A percentile compares a stretch with the other conserved stretches of the same genome.
Conservation (phyloP, 2,888 invertebrate genomes). For the Aethes cnicana region DNA sequence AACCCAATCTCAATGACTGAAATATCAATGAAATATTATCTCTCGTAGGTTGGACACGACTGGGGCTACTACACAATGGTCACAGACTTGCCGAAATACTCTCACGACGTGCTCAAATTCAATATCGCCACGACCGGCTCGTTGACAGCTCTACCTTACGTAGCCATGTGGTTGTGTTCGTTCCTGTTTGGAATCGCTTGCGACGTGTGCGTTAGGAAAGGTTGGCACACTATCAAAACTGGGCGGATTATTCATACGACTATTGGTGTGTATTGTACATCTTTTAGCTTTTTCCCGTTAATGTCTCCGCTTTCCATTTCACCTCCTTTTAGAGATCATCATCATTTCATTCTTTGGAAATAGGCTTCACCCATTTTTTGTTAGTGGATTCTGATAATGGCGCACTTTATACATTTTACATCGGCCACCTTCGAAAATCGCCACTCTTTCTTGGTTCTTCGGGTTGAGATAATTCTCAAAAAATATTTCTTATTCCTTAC, state of each 20-base stretch:
- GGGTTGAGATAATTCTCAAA: no score
- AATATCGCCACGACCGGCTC: conserved; percentile 77
- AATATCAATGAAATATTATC: neutral
- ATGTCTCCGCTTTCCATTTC: no score
- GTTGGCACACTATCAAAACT: conserved; percentile 47
- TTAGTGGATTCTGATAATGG: no score
- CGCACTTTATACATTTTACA: no score
- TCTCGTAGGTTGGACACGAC: conserved; percentile 78
- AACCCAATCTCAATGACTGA: no score
- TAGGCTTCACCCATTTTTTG: no score
- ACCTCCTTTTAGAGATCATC: no score
- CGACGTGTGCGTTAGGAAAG: conserved; percentile 57
- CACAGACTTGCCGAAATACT: conserved; percentile 82
- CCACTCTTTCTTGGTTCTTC: no score
- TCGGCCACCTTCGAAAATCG: no score
- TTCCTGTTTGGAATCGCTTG: conserved; percentile 70
- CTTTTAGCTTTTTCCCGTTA: no score
- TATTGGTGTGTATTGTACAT: conserved; percentile 58
- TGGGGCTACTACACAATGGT: conserved; percentile 84
- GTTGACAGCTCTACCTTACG: conserved; percentile 78
- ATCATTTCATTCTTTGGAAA: no score
- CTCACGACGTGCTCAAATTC: conserved; percentile 78
- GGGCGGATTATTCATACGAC: conserved; percentile 63
- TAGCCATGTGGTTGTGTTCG: conserved; percentile 79
- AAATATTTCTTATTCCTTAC: no score